These are phyloP conservation scores for Standfussiana lucernea DNA, from an alignment of 2,888 invertebrate species.

Conservation along the genomic window DNA sequence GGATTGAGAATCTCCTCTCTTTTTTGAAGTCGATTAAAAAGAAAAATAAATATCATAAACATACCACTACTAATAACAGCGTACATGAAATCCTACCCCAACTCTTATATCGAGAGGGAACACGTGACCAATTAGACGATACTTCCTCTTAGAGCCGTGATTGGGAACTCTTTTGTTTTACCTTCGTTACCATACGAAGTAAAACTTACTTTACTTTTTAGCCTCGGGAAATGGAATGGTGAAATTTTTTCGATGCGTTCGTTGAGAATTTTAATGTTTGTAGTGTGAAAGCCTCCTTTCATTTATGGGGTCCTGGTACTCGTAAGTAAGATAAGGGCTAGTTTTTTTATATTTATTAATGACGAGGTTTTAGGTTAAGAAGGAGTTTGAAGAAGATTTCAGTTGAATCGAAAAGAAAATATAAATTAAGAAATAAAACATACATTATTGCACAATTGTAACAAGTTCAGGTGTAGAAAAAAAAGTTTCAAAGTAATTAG, in stretches of 20 bases:
- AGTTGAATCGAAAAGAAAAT: background rate
- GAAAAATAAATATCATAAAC: slow-evolving; percentile 34
- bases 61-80: slow-evolving; percentile 46
- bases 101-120: slow-evolving; percentile 60
- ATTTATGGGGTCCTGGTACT: slow-evolving; percentile 21
- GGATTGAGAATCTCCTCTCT: too few species aligned
- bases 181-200: slow-evolving; percentile 37
- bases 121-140: slow-evolving; percentile 71
- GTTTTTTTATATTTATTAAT: background rate
- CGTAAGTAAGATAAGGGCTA: background rate
- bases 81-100: slow-evolving; percentile 52
- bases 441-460: too few species aligned
- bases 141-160: slow-evolving; percentile 41
- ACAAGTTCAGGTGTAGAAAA: background rate
- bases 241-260: slow-evolving; percentile 23
- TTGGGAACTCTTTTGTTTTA: slow-evolving; percentile 49
- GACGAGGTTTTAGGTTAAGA: background rate
- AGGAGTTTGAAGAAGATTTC: background rate
- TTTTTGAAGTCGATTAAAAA: too few species aligned
- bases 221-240: slow-evolving; percentile 16
- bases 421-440: too few species aligned
- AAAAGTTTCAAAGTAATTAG: background rate
- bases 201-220: slow-evolving; percentile 39
- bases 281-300: slow-evolving; percentile 2
- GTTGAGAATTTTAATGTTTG: slow-evolving; percentile 1